Conservation (phyloP, 2,113 vertebrate species). For the Notiomystis cincta region DNA sequence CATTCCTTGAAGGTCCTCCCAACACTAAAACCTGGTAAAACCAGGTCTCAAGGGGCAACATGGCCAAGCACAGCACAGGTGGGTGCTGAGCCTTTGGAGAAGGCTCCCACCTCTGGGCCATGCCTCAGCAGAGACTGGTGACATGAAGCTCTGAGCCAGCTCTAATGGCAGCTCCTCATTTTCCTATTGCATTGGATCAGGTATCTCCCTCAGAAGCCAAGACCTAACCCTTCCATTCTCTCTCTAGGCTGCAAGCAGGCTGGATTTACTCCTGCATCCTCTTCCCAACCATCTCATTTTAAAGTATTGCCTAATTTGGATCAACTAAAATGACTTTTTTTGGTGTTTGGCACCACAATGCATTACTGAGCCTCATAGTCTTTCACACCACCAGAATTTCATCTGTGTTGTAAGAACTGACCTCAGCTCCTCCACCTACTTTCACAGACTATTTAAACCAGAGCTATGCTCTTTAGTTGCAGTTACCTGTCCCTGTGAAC, state of each 20-base stretch:
- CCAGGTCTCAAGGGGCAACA: not conserved
- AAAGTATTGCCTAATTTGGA: not conserved
- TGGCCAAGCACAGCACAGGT: not conserved
- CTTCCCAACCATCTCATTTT: not conserved
- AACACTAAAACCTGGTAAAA: not conserved
- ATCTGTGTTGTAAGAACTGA: not conserved
- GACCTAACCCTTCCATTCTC: not conserved
- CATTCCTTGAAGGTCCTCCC: not conserved
- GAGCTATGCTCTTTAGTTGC: not conserved
- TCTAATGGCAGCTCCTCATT: not conserved
- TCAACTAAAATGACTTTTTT: not conserved
- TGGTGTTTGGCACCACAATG: fast-evolving
- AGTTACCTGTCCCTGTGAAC: not conserved
- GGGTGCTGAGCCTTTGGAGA: not conserved
- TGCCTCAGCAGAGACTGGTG: not conserved
- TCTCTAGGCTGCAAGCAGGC: not conserved
- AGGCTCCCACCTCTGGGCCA: not conserved
- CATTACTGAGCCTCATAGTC: not conserved
- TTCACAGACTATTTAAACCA: not conserved
- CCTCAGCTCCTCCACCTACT: not conserved
- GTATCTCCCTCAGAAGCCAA: not conserved
- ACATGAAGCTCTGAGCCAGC: not conserved
- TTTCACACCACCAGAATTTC: not conserved
- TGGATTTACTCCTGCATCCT: not conserved
- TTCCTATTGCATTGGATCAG: not conserved